A percentile compares a stretch with the other conserved stretches of the same genome.
Evolutionary conservation across 1,140 invertebrate species (phyloP).

Genomic region (Trichomalopsis sarcophagae): DNA sequence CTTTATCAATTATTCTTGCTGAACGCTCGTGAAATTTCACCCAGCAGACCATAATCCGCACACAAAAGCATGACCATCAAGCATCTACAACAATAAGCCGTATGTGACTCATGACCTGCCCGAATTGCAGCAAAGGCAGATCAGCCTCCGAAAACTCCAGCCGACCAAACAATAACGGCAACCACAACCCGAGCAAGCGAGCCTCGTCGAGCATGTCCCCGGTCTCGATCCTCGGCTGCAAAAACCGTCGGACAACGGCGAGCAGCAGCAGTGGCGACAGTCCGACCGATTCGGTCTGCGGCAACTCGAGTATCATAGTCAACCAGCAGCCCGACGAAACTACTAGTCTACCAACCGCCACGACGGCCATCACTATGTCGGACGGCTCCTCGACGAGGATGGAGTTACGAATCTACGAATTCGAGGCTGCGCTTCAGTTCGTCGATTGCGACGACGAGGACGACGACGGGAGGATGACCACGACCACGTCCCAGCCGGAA

Average conservation of each 20-base stretch:
- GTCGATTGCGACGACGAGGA: constrained; percentile 50
- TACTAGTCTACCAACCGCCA: background rate
- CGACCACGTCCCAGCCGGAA: constrained; percentile 23
- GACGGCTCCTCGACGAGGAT: constrained; percentile 36
- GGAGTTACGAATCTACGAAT: constrained; percentile 22
- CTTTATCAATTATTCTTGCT: background rate
- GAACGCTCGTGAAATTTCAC: too few relatives aligned
- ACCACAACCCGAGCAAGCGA: background rate
- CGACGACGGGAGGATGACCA: constrained; percentile 6
- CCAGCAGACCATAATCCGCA: too few relatives aligned
- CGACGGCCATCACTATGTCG: constrained; percentile 34
- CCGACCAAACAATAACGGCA: background rate
- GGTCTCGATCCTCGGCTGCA: constrained; percentile 31
- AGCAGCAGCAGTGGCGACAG: constrained; percentile 50
- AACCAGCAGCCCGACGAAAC: background rate
- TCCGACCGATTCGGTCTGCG: constrained; percentile 34
- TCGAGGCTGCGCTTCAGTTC: constrained; percentile 37
- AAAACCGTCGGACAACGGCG: constrained; percentile 26
- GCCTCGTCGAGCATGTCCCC: background rate
- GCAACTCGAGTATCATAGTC: background rate
- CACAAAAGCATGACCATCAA: too few relatives aligned
- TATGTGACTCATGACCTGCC: background rate
- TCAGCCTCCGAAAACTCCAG: background rate
- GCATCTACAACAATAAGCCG: too few relatives aligned
- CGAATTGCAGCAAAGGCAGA: background rate